Evolutionary conservation across 2,797 vertebrate species (phyloP).

Genomic region (Poeciliopsis turneri): DNA sequence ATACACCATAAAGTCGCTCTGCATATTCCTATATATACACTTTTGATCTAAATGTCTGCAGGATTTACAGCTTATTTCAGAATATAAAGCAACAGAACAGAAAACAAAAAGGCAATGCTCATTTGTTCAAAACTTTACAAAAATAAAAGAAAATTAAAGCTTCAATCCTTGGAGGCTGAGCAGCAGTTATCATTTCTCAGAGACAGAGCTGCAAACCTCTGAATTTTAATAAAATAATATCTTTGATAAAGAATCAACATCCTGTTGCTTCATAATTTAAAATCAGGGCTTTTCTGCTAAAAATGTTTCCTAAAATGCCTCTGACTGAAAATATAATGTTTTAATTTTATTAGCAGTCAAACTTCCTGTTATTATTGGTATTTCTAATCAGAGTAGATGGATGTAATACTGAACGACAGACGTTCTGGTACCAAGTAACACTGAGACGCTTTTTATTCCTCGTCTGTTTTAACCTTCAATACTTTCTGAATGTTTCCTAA

Average conservation of each 20-base stretch:
- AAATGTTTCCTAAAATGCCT: not conserved
- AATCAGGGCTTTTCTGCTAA: not conserved
- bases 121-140: not conserved
- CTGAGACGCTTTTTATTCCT: not conserved
- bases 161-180: not conserved
- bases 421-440: not conserved
- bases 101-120: not conserved
- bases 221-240: not conserved
- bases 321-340: not conserved
- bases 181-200: conserved; percentile 8
- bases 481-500: not conserved
- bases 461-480: not conserved
- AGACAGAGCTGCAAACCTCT: conserved; percentile 15
- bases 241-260: not conserved
- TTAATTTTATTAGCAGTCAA: not conserved
- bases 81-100: not conserved
- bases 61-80: not conserved
- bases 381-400: not conserved
- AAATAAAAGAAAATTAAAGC: not conserved
- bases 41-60: not conserved
- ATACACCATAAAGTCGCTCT: not conserved
- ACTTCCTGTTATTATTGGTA: not conserved
- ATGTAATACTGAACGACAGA: not conserved
- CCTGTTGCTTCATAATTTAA: not conserved
- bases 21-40: not conserved